Percentiles rank a stretch among this genome's conserved stretches.
phyloP scores from a whole-genome alignment of 2,888 invertebrate species.

The Nemapogon koenigi region DNA sequence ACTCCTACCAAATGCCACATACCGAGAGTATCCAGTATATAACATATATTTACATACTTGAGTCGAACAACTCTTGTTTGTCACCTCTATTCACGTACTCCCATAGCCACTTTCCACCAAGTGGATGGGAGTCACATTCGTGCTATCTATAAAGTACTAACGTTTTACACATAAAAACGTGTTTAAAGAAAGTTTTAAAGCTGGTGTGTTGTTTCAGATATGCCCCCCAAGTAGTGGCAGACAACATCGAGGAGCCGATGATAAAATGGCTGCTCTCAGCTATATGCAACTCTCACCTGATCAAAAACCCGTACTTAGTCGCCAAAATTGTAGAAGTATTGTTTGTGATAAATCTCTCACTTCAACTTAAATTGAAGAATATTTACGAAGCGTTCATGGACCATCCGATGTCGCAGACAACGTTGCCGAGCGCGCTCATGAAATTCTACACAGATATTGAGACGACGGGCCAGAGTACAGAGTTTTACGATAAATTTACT shows the following conservation, averaged over 20 bases:
- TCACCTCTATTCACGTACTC: too few species aligned
- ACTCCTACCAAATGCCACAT: too few species aligned
- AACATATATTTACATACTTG: too few species aligned
- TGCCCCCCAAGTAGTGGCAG: slow-evolving; percentile 75
- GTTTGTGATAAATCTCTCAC: slow-evolving; percentile 78
- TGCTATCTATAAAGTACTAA: too few species aligned
- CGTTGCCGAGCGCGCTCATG: slow-evolving; percentile 90
- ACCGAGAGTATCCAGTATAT: too few species aligned
- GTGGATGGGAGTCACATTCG: too few species aligned
- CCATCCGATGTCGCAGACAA: slow-evolving; percentile 82
- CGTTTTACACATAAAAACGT: too few species aligned
- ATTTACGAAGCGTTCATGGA: slow-evolving; percentile 83
- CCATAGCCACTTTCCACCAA: too few species aligned
- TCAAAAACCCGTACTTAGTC: slow-evolving; percentile 95
- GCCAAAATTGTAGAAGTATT: slow-evolving; percentile 95
- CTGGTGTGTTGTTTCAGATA: slow-evolving; percentile 73
- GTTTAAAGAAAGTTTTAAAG: too few species aligned
- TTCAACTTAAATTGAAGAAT: slow-evolving; percentile 56
- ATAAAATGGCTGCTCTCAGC: slow-evolving; percentile 89
- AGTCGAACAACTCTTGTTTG: too few species aligned
- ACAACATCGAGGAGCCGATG: slow-evolving; percentile 81
- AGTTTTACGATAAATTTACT: slow-evolving; percentile 99
- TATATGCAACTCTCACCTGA: slow-evolving; percentile 87
- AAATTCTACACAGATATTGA: slow-evolving; percentile 99
- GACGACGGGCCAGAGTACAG: slow-evolving; percentile 95